These are phyloP conservation scores for Acanthurus tractus DNA, from an alignment of 2,797 vertebrate genomes.

Conservation along the genomic window DNA sequence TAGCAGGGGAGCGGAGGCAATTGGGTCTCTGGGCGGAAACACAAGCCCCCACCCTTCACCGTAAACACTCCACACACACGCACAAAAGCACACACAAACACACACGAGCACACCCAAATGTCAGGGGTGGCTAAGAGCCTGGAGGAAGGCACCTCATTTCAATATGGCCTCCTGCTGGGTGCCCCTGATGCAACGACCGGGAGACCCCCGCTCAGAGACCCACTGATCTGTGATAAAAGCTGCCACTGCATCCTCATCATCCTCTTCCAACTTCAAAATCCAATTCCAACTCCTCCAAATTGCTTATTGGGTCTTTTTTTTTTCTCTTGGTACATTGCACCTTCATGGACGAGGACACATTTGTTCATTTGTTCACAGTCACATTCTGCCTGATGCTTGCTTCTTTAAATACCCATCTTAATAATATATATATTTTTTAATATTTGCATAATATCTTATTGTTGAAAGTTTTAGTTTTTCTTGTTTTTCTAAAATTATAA, in stretches of 20 bases:
- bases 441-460: not conserved
- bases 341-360: slow-evolving; percentile 35
- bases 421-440: slow-evolving; percentile 1
- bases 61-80: slow-evolving; percentile 58
- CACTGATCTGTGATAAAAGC: slow-evolving; percentile 88
- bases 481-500: not conserved
- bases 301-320: slow-evolving; percentile 78
- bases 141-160: slow-evolving; percentile 81
- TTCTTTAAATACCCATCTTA: slow-evolving; percentile 53
- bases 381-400: slow-evolving; percentile 50
- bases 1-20: slow-evolving; percentile 82
- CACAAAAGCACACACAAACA: slow-evolving; percentile 43
- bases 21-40: slow-evolving; percentile 82
- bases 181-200: slow-evolving; percentile 79
- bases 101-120: slow-evolving; percentile 73
- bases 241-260: slow-evolving; percentile 74
- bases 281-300: slow-evolving; percentile 85
- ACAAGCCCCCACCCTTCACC: slow-evolving; percentile 73
- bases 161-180: slow-evolving; percentile 80
- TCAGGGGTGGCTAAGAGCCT: slow-evolving; percentile 81
- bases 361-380: slow-evolving; percentile 51
- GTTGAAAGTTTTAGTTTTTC: not conserved
- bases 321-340: slow-evolving; percentile 50
- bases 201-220: slow-evolving; percentile 77
- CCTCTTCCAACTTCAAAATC: slow-evolving; percentile 82